Evolutionary conservation across 2,888 invertebrate genomes (phyloP), one percentile per base, ranked within the genome.

Genomic region (Macaria notata): DNA sequence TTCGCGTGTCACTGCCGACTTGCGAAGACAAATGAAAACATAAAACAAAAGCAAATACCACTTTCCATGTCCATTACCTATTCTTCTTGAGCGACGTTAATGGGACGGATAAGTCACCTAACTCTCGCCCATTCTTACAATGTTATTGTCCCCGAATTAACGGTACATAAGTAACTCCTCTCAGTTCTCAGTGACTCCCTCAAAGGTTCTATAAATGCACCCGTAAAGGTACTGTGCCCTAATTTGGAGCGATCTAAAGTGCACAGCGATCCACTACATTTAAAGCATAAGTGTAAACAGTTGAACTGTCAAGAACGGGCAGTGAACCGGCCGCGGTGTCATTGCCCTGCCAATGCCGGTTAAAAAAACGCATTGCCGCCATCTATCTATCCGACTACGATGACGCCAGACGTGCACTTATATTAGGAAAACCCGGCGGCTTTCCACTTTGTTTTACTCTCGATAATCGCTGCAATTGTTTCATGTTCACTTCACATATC

Each of bases 251-350:
- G 61, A 69, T 65, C 69, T 75, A 76, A 79, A 80, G 76, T 77
- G 70, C 71, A 75, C 65, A 78, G 75, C 79, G 72, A 84, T 87
- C 86, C 85, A 83, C 76, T 81, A 81, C 82, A 82, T 80, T 81
- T 80, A 78, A 76, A 72, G 62, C 63, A 65, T 69, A 69, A 83
- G 83, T 83, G 83, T 88, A 89, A 90, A 89, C 86, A 90, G 89
- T 88, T 89, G 87, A 89, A 89, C 89, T 90, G 89, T 91, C 90
- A 90, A 90, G 91, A 90, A 90, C 90, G 91, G 90, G 75, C 90
- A 88, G 84, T 86, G 90, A 88, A 86, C 90, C 87, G 84, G 74
- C 73, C 76, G 73, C 76, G 75, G 81, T 81, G 90, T 90, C 89
- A 88, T 83, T 89, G 90, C 88, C 89, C 90, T 76, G 82, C 74